phyloP scores from a whole-genome alignment of 2,888 invertebrate species.

The Petrolisthes manimaculis region DNA sequence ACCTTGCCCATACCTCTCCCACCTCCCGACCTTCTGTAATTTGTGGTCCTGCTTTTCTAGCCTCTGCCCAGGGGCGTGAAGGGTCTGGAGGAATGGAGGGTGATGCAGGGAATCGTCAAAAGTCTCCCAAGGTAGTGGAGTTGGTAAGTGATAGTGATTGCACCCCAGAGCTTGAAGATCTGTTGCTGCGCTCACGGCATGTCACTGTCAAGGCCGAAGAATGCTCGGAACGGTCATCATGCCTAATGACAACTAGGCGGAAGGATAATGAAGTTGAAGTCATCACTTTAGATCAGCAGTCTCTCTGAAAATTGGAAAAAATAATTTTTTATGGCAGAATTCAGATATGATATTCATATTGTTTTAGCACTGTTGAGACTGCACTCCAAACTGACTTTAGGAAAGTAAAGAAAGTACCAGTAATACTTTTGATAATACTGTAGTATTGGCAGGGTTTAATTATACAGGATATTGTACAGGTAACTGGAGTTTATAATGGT shows the following conservation, averaged over 20 bases:
- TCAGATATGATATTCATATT: conserved; percentile 24
- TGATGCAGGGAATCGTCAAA: background rate
- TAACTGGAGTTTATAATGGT: background rate
- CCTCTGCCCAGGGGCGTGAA: conserved; percentile 20
- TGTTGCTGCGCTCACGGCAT: conserved; percentile 35
- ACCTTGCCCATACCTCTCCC: background rate
- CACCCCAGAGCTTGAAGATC: conserved; percentile 50
- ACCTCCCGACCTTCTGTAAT: conserved; percentile 44
- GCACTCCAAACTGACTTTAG: conserved; percentile 11
- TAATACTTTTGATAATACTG: background rate
- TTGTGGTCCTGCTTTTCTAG: conserved; percentile 42
- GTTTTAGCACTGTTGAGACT: conserved; percentile 39
- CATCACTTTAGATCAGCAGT: conserved; percentile 60
- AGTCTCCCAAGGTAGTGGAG: conserved; percentile 38
- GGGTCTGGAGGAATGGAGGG: background rate
- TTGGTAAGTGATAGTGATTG: conserved; percentile 55
- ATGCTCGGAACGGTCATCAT: conserved; percentile 49
- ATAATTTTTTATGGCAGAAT: background rate
- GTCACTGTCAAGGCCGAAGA: conserved; percentile 34
- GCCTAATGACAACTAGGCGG: conserved; percentile 60
- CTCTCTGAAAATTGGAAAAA: conserved; percentile 39
- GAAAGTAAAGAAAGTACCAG: background rate
- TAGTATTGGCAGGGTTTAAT: background rate
- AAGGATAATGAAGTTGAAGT: conserved; percentile 63
- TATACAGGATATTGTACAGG: background rate